A percentile compares a stretch with the other conserved stretches of the same genome.
Conservation (phyloP, 2,797 vertebrate genomes). For the Chanos chanos region DNA sequence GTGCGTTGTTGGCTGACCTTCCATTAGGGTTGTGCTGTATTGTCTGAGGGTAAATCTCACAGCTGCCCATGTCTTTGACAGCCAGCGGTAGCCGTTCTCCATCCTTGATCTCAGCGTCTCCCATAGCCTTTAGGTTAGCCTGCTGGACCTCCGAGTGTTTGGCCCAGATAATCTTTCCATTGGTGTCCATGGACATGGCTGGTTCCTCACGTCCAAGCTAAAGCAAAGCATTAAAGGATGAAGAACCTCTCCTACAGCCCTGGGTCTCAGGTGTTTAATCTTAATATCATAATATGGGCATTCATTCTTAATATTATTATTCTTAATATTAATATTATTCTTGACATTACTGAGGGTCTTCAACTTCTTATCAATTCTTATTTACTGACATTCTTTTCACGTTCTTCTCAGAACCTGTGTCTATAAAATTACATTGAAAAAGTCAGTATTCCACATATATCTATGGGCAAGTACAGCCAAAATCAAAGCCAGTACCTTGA, state of each 20-base stretch:
- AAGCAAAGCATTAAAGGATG: not conserved
- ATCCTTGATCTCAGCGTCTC: conserved; percentile 94
- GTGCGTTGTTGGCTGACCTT: conserved; percentile 67
- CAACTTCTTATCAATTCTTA: too few species aligned
- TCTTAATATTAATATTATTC: too few species aligned
- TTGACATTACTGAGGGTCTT: too few species aligned
- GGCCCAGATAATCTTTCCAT: conserved; percentile 98
- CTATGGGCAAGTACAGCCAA: not conserved
- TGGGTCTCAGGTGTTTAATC: too few species aligned
- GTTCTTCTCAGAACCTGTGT: too few species aligned
- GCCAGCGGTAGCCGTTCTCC: conserved; percentile 92
- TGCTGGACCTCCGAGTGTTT: conserved; percentile 97
- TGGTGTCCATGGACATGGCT: conserved; percentile 98
- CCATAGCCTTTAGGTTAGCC: conserved; percentile 98
- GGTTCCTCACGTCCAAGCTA: conserved; percentile 96
- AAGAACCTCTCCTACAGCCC: not conserved
- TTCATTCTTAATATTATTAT: too few species aligned
- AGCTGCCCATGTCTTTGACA: conserved; percentile 98
- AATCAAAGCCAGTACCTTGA: conserved; percentile 77
- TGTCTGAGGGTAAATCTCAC: conserved; percentile 98
- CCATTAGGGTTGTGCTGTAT: conserved; percentile 98
- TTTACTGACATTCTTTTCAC: too few species aligned
- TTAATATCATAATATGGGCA: too few species aligned
- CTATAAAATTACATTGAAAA: too few species aligned
- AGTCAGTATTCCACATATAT: too few species aligned